Percentiles rank a stretch among this genome's conserved stretches.
Conservation (phyloP, 2,113 vertebrate genomes). For the Burhinus oedicnemus region DNA sequence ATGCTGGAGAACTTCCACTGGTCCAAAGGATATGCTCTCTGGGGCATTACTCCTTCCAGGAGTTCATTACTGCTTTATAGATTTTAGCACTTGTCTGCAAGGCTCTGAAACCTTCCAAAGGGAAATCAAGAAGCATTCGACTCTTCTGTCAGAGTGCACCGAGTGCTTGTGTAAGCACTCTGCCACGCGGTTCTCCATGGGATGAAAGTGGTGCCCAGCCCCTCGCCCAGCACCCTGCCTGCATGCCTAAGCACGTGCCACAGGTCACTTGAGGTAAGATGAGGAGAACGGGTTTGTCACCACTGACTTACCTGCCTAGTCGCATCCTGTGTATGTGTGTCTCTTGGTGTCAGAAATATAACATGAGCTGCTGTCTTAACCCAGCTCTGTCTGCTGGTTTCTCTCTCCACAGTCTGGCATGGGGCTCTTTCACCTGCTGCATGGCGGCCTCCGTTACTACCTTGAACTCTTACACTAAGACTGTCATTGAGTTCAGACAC, state of each 20-base stretch:
- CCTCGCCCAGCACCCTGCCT: neutral
- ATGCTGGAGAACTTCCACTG: neutral
- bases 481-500: conserved; percentile 96
- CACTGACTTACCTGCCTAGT: neutral
- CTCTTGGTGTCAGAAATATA: neutral
- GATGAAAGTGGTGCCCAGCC: neutral
- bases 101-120: neutral
- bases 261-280: neutral
- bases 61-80: neutral
- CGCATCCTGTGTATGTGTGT: neutral
- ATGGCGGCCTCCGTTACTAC: conserved; percentile 98
- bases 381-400: conserved; percentile 48
- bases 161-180: neutral
- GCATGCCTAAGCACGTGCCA: neutral
- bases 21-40: neutral
- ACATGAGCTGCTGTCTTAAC: conserved; percentile 27
- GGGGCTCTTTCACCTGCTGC: conserved; percentile 98
- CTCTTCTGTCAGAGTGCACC: neutral
- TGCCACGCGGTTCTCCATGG: neutral
- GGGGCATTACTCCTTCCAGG: neutral
- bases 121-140: neutral
- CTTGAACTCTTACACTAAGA: conserved; percentile 99
- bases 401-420: conserved; percentile 87
- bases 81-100: neutral
- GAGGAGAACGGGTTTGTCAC: neutral